Percentiles rank a stretch among this genome's conserved stretches.
These are phyloP conservation scores for Archegozetes longisetosus DNA, from an alignment of 1,140 invertebrate genomes.

Conservation along the genomic window DNA sequence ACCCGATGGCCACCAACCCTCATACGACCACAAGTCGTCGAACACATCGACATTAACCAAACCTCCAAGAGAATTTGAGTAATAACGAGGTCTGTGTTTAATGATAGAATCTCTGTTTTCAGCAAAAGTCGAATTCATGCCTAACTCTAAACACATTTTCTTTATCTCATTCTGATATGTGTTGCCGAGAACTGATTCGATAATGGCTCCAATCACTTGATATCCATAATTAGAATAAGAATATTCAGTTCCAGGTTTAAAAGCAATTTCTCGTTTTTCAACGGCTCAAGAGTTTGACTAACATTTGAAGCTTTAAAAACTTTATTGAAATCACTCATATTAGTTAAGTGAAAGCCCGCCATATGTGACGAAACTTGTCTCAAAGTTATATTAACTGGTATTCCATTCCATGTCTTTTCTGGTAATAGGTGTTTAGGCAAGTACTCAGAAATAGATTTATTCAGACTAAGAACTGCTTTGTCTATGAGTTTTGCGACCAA, in stretches of 20 bases:
- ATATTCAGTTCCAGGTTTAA: background rate
- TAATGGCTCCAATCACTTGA: background rate
- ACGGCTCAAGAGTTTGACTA: background rate
- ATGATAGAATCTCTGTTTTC: background rate
- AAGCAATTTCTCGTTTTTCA: background rate
- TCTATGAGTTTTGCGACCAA: background rate
- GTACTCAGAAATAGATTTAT: background rate
- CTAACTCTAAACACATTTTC: background rate
- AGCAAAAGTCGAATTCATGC: background rate
- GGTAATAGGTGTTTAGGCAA: background rate
- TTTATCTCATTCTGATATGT: background rate
- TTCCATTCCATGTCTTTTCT: background rate
- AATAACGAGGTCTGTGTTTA: background rate
- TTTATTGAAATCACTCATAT: background rate
- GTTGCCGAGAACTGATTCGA: background rate
- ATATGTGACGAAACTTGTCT: background rate
- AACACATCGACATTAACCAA: background rate
- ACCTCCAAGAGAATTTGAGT: background rate
- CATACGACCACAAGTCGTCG: background rate
- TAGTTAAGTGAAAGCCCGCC: background rate
- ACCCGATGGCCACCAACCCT: constrained; percentile 8
- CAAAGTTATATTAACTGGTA: background rate
- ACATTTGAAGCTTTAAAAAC: background rate
- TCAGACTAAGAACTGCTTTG: background rate
- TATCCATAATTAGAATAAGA: background rate